Base-by-base conservation (phyloP, 2,797 vertebrate species). In the Enteromius afrohamiltoni region DNA sequence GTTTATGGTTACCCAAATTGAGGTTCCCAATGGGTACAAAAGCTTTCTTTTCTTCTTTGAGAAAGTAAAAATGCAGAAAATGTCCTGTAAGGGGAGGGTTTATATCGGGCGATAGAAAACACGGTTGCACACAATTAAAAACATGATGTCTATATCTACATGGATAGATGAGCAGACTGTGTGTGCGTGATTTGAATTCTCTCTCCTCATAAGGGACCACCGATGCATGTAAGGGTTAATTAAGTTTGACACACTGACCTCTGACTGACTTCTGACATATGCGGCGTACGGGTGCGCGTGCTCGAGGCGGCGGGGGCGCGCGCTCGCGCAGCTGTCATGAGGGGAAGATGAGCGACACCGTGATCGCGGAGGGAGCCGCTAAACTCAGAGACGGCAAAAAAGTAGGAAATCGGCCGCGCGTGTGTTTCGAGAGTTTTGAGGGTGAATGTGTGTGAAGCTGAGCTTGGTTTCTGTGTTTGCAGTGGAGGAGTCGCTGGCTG, bases 271-370 rank as follows among this genome's bases (percentile, higher is more conserved):
- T 40, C 49, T 69, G 65, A 69, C 49, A 69, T 40, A 79, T 42
- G 58, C 29, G 14, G 42, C 2, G 11, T 29, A n/a, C 29, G 10
- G 31, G 19, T 7, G 69, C 79, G 69, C 83, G 75, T 68, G 62
- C 78, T 9, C 16, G 47, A 80, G 16, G 51, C 5, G 23, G 31
- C 40, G 31, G 21, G n/a, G 34, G 16, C 31, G 65, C 55, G 49
- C 75, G 71, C 64, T 31, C 78, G 85, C 89, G 92, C 96, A 97
- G 96, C 96, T 96, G 95, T 97, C 96, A 98, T 98, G 97, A 96
- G 95, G 67, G 45, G 96, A 98, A 98, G 96, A 99, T 99, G 97
- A 98, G 97, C 95, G 97, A 99, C 95, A 96, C 96, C 93, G 96
- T 96, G 94, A 96, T 98, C 94, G 97, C 96, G 96, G 97, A 98